Conservation (phyloP, 1,140 invertebrate species). For the Drosophila erecta region DNA sequence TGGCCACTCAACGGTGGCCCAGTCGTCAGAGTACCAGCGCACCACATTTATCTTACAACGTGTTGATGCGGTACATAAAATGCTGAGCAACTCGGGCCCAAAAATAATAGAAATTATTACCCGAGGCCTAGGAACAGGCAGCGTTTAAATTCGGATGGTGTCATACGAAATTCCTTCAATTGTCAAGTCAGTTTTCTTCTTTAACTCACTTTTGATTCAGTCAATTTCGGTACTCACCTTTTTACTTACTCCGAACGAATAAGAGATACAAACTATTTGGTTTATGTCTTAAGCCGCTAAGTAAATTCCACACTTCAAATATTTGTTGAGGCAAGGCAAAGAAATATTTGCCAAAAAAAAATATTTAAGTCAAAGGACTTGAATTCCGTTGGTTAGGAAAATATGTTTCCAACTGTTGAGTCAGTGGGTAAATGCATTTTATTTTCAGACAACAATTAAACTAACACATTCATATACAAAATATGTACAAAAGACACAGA, state of each 20-base stretch:
- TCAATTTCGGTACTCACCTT: too few relatives aligned
- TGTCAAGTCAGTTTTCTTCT: background rate
- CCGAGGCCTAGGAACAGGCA: background rate
- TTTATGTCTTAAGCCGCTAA: background rate
- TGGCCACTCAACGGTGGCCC: slow-evolving; percentile 72
- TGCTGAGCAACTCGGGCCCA: slow-evolving; percentile 38
- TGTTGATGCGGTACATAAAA: slow-evolving; percentile 78
- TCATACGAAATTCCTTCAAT: slow-evolving; percentile 2
- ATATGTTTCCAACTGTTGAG: background rate
- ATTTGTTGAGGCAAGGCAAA: background rate
- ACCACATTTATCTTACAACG: slow-evolving; percentile 69
- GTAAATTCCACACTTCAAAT: background rate
- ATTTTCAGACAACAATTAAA: background rate
- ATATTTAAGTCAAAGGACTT: background rate
- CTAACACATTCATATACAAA: background rate
- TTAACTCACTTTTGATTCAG: too few relatives aligned
- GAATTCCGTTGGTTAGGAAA: background rate
- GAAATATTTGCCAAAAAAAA: too few relatives aligned
- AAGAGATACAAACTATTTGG: background rate
- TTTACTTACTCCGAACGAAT: too few relatives aligned
- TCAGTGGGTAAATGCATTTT: slow-evolving; percentile 1
- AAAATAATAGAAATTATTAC: slow-evolving; percentile 11
- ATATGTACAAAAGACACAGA: background rate
- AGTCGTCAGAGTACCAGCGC: slow-evolving; percentile 19
- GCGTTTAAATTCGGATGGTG: slow-evolving; percentile 5